Conservation (phyloP, 2,888 invertebrate species). For the Drosophila aldrichi region DNA sequence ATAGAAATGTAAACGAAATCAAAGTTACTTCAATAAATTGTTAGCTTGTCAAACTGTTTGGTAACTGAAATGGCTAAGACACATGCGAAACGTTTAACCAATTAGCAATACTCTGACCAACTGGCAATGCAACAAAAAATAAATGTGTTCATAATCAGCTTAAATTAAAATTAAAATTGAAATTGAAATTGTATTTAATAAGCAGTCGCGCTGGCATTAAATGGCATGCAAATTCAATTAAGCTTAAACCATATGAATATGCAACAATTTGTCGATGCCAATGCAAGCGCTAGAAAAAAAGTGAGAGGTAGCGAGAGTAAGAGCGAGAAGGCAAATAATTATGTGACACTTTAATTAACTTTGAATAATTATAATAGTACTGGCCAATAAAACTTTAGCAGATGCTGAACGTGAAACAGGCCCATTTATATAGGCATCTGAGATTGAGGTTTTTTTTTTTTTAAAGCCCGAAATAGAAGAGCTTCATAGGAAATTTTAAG, state of each 20-base stretch:
- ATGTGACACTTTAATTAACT: constrained; percentile 1
- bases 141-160: constrained; percentile 40
- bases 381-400: background rate
- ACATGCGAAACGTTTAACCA: background rate
- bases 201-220: constrained; percentile 17
- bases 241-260: constrained; percentile 9
- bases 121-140: constrained; percentile 7
- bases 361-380: background rate
- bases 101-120: constrained; percentile 1
- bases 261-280: background rate
- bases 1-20: background rate
- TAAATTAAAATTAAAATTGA: constrained; percentile 39
- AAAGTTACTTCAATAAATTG: background rate
- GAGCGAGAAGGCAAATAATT: background rate
- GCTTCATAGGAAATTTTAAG: too few species aligned
- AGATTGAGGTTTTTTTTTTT: too few species aligned
- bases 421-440: too few species aligned
- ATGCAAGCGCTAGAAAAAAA: background rate
- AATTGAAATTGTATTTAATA: constrained; percentile 29
- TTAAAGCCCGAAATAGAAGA: too few species aligned
- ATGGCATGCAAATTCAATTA: constrained; percentile 39
- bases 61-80: background rate
- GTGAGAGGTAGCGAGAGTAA: background rate
- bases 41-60: background rate
- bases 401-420: too few species aligned